Base-by-base conservation (phyloP, 2,888 invertebrate genomes). In the Dioctria rufipes region DNA sequence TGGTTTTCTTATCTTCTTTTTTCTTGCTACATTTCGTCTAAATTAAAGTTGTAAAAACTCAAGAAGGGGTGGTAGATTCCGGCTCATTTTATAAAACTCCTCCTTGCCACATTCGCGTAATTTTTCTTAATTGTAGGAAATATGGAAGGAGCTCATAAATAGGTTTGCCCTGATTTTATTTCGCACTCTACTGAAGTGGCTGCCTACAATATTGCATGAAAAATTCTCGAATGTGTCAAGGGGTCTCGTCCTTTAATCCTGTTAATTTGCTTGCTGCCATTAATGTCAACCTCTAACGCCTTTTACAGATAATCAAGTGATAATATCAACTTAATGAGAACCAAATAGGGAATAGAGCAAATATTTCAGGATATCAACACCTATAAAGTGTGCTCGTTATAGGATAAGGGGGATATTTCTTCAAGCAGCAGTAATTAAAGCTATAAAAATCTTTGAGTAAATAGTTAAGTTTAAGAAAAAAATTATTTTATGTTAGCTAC, bases 281-380 rank as follows among this genome's bases (percentile, higher is more conserved):
- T 67, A 67, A 67, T 46, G 46, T 42, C 67, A 6, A 25, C 46
- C 46, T 3, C 25, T 46, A 67, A 46, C 42, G 67, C 25, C 42
- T 25, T 43, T 67, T 49, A 5, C n/a, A 46, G 67, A 46, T 25
- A 46, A 46, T 42, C 46, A 43, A 43, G 67, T 37, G 46, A 67
- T 67, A 67, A 67, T 67, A 25, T 67, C 43, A 8, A 42, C 42
- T 13, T 13, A 67, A 49, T 67, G 67, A 46, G 25, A 5, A n/a
- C 13, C 11, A 66, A 39, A 42, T 67, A 25, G 46, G 8, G 46
- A 46, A 46, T 46, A 8, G 8, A 46, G 46, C 5, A 46, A 46
- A 46, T 46, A 46, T 46, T 46, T 46, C 46, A 46, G 46, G 46
- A 46, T 46, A 5, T 46, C 46, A 46, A 46, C 46, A 46, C 46